A percentile compares a stretch with the other conserved stretches of the same genome.
Evolutionary conservation across 2,113 vertebrate genomes (phyloP).

Genomic region (Melanotaenia duboulayi): DNA sequence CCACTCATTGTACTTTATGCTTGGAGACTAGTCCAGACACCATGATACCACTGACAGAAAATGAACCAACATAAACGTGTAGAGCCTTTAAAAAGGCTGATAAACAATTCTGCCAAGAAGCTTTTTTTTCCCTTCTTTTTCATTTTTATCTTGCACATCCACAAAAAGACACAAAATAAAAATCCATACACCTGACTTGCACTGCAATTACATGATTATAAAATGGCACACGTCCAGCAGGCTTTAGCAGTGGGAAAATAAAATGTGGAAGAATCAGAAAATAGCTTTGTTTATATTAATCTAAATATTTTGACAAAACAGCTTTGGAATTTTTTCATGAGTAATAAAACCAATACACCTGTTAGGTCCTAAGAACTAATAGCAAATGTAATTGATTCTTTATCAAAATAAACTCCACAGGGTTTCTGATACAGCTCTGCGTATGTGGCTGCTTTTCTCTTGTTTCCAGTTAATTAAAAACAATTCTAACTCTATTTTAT

Average conservation of each 20-base stretch:
- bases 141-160: neutral
- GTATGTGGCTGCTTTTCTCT: neutral
- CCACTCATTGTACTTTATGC: slow-evolving; percentile 16
- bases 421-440: neutral
- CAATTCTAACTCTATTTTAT: neutral
- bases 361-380: neutral
- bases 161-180: neutral
- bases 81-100: neutral
- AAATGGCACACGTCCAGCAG: neutral
- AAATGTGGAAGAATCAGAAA: neutral
- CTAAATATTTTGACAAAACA: neutral
- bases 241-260: neutral
- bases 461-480: neutral
- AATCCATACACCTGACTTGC: neutral
- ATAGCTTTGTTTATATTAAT: neutral
- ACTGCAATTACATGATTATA: neutral
- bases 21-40: neutral
- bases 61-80: neutral
- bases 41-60: slow-evolving; percentile 4
- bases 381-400: neutral
- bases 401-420: slow-evolving; percentile 2
- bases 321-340: neutral
- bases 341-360: neutral
- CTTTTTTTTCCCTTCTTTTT: neutral
- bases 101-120: neutral